Evolutionary conservation across 2,797 vertebrate species (phyloP), one percentile per base, ranked within the genome.

Genomic region (Borostomias antarcticus): DNA sequence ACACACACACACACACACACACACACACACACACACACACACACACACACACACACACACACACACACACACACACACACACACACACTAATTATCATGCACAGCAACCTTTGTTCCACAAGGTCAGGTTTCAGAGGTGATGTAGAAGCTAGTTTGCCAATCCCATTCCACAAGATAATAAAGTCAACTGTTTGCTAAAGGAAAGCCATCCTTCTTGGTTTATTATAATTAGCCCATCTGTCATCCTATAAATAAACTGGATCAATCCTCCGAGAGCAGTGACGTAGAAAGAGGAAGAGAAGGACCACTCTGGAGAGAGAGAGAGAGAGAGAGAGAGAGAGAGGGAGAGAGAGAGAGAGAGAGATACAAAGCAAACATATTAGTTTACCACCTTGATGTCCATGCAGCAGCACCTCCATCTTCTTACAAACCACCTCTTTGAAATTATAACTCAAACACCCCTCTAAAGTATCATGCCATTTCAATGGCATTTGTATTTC

Each of bases 141-240:
- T 58, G 40, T 58, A n/a, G 51, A 60, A 70, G 68, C 74, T 72
- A 66, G 64, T 67, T 80, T 62, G 60, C 26, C n/a, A 5, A 69
- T 70, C 21, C 59, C 70, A 25, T 67, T 72, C 66, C 59, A 68
- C 48, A 58, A 69, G 62, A 75, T 74, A 86, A 84, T 83, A 66
- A 75, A 84, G 75, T 79, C 68, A 69, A 72, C 53, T 71, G 62
- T 74, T 82, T 79, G 73, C 67, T 60, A 74, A 74, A 64, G 59
- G 60, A 70, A 77, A 43, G 3, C 63, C 69, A 72, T 77, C 74
- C 21, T 69, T 84, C 72, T 69, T 66, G 53, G 69, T 81, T 84
- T 77, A 56, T 77, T 84, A 61, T 82, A 85, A 85, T 83, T 71
- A 85, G 78, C 76, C 70, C 32, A 67, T 69, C 70, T 76, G 82